A percentile compares a stretch with the other conserved stretches of the same genome.
phyloP scores from a whole-genome alignment of 2,113 vertebrate genomes.

The Cinclus mexicanus region DNA sequence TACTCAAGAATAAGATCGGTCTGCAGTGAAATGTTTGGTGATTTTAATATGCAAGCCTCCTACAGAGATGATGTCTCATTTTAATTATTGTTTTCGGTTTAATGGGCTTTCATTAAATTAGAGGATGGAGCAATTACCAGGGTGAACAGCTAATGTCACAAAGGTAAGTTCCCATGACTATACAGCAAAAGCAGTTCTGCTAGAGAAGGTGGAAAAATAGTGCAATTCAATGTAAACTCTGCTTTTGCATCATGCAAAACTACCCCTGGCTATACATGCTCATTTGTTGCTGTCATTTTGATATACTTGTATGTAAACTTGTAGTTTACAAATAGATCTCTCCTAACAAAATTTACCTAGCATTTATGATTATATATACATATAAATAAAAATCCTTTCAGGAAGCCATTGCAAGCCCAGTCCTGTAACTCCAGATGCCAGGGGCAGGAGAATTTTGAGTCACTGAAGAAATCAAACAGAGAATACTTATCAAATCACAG shows the following conservation, averaged over 20 bases:
- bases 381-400: not conserved
- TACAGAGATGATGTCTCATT: constrained; percentile 83
- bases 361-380: not conserved
- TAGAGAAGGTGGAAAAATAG: not conserved
- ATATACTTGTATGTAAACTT: not conserved
- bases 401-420: not conserved
- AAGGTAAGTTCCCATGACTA: constrained; percentile 77
- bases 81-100: constrained; percentile 86
- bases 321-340: not conserved
- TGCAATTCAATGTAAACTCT: not conserved
- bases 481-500: constrained; percentile 6
- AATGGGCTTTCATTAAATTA: constrained; percentile 87
- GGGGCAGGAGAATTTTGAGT: not conserved
- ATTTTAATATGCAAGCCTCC: constrained; percentile 81
- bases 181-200: constrained; percentile 36
- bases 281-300: not conserved
- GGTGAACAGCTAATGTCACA: constrained; percentile 78
- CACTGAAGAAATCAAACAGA: not conserved
- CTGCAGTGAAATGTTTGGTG: constrained; percentile 68
- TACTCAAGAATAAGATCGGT: constrained; percentile 70
- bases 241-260: not conserved
- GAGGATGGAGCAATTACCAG: constrained; percentile 79
- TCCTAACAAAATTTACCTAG: constrained; percentile 15
- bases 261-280: not conserved
- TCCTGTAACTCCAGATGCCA: not conserved